Percentiles rank a stretch among this genome's conserved stretches.
Conservation (phyloP, 2,113 vertebrate species). For the Xerus inauris region DNA sequence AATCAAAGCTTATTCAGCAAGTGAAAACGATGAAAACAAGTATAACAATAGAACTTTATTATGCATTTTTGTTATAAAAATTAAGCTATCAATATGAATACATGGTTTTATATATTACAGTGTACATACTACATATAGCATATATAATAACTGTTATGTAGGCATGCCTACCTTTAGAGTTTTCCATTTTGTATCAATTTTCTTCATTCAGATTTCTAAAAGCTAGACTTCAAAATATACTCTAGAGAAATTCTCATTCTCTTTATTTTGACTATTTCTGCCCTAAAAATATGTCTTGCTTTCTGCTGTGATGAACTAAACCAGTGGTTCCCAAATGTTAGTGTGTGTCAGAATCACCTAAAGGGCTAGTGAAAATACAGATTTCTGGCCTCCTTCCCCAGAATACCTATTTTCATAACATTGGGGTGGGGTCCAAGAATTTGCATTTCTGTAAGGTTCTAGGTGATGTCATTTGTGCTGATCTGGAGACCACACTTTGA, state of each 20-base stretch:
- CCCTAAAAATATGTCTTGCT: not conserved
- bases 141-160: not conserved
- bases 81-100: not conserved
- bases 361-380: not conserved
- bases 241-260: not conserved
- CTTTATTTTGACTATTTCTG: not conserved
- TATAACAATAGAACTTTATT: slow-evolving; percentile 2
- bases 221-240: not conserved
- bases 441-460: not conserved
- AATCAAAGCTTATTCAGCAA: not conserved
- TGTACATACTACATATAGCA: not conserved
- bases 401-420: not conserved
- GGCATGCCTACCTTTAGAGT: not conserved
- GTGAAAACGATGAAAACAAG: slow-evolving; percentile 54
- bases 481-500: not conserved
- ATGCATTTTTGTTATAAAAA: not conserved
- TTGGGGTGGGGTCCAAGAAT: not conserved
- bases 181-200: slow-evolving; percentile 45
- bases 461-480: not conserved
- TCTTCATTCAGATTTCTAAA: not conserved
- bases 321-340: not conserved
- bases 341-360: not conserved
- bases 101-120: not conserved
- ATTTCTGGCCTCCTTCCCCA: not conserved
- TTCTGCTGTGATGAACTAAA: not conserved